These are phyloP conservation scores for Gnatocerus cornutus DNA, from an alignment of 2,888 invertebrate genomes.

Conservation along the genomic window DNA sequence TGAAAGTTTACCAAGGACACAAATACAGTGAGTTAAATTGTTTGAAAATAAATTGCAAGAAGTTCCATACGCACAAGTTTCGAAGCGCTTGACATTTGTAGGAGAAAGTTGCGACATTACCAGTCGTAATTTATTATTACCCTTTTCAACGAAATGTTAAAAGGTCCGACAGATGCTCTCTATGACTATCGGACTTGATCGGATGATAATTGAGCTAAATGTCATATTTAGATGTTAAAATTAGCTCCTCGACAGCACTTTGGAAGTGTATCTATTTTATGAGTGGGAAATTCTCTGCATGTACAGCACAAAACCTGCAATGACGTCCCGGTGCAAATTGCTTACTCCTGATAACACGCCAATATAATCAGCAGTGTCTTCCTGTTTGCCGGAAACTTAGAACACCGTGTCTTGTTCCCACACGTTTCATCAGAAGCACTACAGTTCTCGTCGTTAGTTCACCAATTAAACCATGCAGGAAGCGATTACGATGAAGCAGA, in stretches of 20 bases:
- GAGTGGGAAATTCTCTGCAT: conserved; percentile 14
- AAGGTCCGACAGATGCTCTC: conserved; percentile 4
- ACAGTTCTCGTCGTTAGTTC: conserved; percentile 19
- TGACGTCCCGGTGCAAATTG: conserved; percentile 56
- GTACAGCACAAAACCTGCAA: conserved; percentile 42
- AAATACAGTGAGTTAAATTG: conserved; percentile 48
- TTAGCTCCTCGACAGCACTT: conserved; percentile 1
- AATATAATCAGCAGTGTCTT: conserved; percentile 57
- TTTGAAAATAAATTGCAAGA: conserved; percentile 52
- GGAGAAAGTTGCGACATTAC: conserved; percentile 26
- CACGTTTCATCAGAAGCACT: conserved; percentile 40
- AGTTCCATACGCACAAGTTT: conserved; percentile 35
- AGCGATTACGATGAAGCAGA: conserved; percentile 19
- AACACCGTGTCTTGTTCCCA: conserved; percentile 43
- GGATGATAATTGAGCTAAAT: conserved; percentile 24
- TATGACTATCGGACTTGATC: conserved; percentile 28
- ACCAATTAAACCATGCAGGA: conserved; percentile 42
- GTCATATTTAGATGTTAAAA: conserved; percentile 7
- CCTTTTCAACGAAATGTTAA: conserved; percentile 39
- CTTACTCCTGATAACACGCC: conserved; percentile 57
- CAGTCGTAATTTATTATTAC: conserved; percentile 37
- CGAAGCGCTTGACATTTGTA: conserved; percentile 30
- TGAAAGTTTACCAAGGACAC: conserved; percentile 24
- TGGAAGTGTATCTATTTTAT: not conserved
- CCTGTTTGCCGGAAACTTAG: conserved; percentile 40